These are phyloP conservation scores for Anaspis maculata DNA, from an alignment of 2,888 invertebrate genomes.

Conservation along the genomic window DNA sequence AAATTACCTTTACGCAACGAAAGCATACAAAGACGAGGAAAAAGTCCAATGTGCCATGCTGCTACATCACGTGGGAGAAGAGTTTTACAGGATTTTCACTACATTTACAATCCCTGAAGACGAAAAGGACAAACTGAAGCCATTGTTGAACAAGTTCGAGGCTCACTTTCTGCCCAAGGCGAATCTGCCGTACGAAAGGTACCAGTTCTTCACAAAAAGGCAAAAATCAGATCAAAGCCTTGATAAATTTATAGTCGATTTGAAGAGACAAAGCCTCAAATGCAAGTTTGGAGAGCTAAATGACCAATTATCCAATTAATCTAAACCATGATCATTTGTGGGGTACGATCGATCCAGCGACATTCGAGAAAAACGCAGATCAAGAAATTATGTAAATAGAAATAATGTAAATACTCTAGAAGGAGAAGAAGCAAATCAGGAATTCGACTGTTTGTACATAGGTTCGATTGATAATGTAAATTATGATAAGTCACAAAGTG, in stretches of 20 bases:
- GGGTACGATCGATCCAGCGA: neutral
- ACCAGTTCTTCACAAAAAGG: conserved; percentile 1
- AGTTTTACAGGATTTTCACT: neutral
- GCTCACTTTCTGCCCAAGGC: conserved; percentile 1
- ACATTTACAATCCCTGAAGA: neutral
- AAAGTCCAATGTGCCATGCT: conserved; percentile 1
- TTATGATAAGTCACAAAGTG: neutral
- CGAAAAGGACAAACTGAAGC: neutral
- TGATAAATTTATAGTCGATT: conserved; percentile 1
- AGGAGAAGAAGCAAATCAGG: too few relatives aligned
- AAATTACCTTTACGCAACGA: neutral
- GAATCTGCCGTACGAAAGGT: conserved; percentile 1
- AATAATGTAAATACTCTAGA: too few relatives aligned
- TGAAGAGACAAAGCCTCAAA: neutral
- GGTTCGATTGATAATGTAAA: too few relatives aligned
- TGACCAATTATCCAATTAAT: conserved; percentile 2
- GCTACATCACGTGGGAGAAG: neutral
- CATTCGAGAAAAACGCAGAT: neutral
- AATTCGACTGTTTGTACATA: too few relatives aligned
- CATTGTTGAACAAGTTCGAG: conserved; percentile 2
- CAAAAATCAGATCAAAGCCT: conserved; percentile 1
- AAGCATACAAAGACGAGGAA: neutral
- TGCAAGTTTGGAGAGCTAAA: conserved; percentile 2
- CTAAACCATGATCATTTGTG: neutral
- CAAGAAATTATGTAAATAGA: too few relatives aligned